Evolutionary conservation across 1,140 invertebrate species (phyloP).

Genomic region (Meteorus sp.): DNA sequence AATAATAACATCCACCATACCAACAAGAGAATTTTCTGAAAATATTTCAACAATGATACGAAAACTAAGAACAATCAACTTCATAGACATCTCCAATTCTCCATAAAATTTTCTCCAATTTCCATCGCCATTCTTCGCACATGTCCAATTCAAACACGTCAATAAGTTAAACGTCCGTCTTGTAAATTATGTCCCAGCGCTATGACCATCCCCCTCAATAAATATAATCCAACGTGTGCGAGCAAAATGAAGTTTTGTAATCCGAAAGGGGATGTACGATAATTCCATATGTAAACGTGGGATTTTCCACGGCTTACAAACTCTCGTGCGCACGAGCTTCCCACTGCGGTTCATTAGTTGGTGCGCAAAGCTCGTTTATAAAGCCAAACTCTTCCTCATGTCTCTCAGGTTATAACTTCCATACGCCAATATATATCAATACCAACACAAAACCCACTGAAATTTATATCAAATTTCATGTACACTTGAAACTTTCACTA

Average conservation of each 20-base stretch:
- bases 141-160: not conserved
- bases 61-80: too few species aligned
- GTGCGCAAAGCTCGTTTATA: not conserved
- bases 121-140: too few species aligned
- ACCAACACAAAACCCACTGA: not conserved
- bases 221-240: conserved; percentile 17
- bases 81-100: too few species aligned
- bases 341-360: conserved; percentile 7
- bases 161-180: not conserved
- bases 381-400: not conserved
- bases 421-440: not conserved
- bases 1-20: too few species aligned
- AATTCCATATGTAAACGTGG: conserved; percentile 25
- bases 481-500: conserved; percentile 25
- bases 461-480: too few species aligned
- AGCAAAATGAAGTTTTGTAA: conserved; percentile 26
- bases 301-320: conserved; percentile 27
- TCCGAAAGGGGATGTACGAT: conserved; percentile 16
- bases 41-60: too few species aligned
- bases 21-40: too few species aligned
- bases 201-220: too few species aligned
- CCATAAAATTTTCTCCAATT: too few species aligned
- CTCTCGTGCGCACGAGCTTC: conserved; percentile 12
- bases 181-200: not conserved
- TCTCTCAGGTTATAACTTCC: not conserved